phyloP scores from a whole-genome alignment of 2,113 vertebrate species.

The Entelurus aequoreus region DNA sequence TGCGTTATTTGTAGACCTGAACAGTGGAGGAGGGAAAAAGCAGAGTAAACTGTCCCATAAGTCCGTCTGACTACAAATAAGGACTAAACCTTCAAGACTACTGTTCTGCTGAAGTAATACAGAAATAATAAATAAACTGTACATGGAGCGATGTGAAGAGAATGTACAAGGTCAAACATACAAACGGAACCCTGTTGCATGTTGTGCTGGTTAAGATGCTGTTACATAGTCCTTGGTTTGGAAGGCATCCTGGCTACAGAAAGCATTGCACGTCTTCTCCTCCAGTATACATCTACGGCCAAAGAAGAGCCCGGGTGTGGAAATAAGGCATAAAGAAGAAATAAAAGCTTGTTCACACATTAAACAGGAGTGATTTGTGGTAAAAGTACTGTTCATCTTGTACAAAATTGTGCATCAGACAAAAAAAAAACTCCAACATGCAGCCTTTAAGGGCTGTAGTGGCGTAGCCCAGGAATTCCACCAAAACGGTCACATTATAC shows the following conservation, averaged over 20 bases:
- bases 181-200: conserved; percentile 26
- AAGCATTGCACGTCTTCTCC: conserved; percentile 44
- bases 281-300: conserved; percentile 29
- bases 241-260: conserved; percentile 59
- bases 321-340: conserved; percentile 34
- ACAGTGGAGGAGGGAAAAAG: conserved; percentile 15
- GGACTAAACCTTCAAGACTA: conserved; percentile 38
- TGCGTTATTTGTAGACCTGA: conserved; percentile 31
- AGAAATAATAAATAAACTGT: conserved; percentile 61
- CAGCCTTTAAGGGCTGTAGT: conserved; percentile 38
- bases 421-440: conserved; percentile 32
- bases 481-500: conserved; percentile 40
- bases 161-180: conserved; percentile 51
- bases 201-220: conserved; percentile 42
- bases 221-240: conserved; percentile 52
- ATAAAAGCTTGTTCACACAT: conserved; percentile 17
- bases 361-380: conserved; percentile 32
- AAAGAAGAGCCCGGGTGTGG: conserved; percentile 20
- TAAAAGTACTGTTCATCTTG: conserved; percentile 35
- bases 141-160: conserved; percentile 48
- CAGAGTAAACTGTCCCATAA: conserved; percentile 39
- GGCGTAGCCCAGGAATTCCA: conserved; percentile 36
- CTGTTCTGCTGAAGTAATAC: conserved; percentile 25
- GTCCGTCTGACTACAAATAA: conserved; percentile 31
- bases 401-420: conserved; percentile 40